Evolutionary conservation across 2,797 vertebrate genomes (phyloP), one percentile per base, ranked within the genome.

Genomic region (Brotula barbata): DNA sequence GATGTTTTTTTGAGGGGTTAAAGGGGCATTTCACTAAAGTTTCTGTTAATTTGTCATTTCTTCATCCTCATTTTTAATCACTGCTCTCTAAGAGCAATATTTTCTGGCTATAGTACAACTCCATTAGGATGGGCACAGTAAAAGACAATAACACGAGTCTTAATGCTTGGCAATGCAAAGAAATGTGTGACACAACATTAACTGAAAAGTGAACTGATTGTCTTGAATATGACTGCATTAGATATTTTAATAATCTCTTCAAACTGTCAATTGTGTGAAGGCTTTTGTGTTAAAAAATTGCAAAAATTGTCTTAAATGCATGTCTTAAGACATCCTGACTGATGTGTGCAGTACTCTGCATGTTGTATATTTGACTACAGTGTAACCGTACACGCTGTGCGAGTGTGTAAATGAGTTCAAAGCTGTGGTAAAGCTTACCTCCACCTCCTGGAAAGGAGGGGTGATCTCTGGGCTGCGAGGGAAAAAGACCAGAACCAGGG

Each of bases 401-500:
- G 6, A 9, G 7, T 31, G n/a, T 48, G 46, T 17, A 8, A 17
- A 16, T 49, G 34, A 21, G 33, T 39, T 31, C 20, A 14, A 2
- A 17, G 1, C 6, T 57, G 54, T 22, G 5, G 58, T 8, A 16
- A 7, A 39, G 19, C 82, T 89, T 80, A 96, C 95, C 93, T 94
- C 86, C 16, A 69, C 59, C 73, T 95, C 91, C 12, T 77, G 86
- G 58, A 88, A 82, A 8, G 90, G 75, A 5, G 87, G 78, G 8
- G 89, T 75, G 3, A 83, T 82, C 65, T 94, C 92, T 7, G 89
- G 72, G 44, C 88, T 90, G 34, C 93, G 92, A 10, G 94, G 94
- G 68, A 95, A 93, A 69, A 94, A 89, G 64, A 95, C 77, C 55
- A 97, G 77, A 8, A 69, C 74, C 40, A 92, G 55, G 0, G 93